phyloP scores from a whole-genome alignment of 2,113 vertebrate species.

The Phrynosoma platyrhinos region DNA sequence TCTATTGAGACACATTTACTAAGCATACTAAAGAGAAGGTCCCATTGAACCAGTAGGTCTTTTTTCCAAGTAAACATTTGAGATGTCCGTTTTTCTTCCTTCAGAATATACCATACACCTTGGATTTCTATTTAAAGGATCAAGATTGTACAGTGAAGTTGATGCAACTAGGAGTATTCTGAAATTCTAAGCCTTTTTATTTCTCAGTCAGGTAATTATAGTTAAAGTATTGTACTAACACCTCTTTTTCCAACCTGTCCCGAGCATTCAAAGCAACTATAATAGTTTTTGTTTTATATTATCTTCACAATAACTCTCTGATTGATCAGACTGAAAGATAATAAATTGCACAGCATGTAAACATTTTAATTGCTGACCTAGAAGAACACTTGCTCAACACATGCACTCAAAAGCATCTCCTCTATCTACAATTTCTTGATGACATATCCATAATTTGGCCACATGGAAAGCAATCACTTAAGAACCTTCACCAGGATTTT shows the following conservation, averaged over 20 bases:
- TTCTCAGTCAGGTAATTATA: not conserved
- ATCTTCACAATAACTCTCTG: not conserved
- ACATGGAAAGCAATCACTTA: too few relatives aligned
- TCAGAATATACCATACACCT: too few relatives aligned
- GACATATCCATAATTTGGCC: too few relatives aligned
- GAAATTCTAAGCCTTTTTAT: not conserved
- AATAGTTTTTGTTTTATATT: not conserved
- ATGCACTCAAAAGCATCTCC: too few relatives aligned
- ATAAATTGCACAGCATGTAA: too few relatives aligned
- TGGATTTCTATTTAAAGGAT: not conserved
- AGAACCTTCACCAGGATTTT: too few relatives aligned
- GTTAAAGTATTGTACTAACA: not conserved
- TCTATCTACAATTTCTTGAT: too few relatives aligned
- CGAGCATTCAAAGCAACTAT: not conserved
- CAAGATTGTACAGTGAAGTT: not conserved
- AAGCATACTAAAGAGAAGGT: not conserved
- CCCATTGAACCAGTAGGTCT: not conserved
- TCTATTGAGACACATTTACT: not conserved
- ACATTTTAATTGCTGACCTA: too few relatives aligned
- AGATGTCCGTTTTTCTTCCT: too few relatives aligned
- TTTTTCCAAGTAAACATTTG: not conserved
- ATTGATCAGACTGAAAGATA: too few relatives aligned
- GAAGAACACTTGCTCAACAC: too few relatives aligned
- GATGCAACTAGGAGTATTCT: rapidly evolving
- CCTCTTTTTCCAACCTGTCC: not conserved